Evolutionary conservation across 2,797 vertebrate species (phyloP), one percentile per base, ranked within the genome.

Genomic region (Acanthurus leucopareius): DNA sequence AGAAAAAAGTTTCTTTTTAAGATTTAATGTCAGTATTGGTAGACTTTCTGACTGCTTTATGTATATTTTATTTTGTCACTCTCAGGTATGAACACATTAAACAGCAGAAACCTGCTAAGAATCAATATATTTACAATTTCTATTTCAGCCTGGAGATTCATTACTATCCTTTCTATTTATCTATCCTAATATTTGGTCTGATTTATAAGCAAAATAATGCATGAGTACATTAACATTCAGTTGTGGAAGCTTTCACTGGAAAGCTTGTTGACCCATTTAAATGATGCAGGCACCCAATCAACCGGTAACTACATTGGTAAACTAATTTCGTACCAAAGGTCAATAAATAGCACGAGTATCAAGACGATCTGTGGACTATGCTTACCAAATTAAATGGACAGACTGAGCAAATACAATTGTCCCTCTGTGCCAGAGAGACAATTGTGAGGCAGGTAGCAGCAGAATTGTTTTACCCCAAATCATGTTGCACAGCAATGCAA

Each of bases 381-480:
- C 19, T 69, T 63, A 42, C 16, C 67, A 25, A 25, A 28, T 68
- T 61, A 58, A 53, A 57, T 35, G 14, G 20, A 54, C 19, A 28
- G 22, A 49, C 10, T 59, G 35, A 38, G 32, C 35, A 45, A 42
- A 47, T 32, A 17, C 5, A 22, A 22, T 42, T 49, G 9, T 60
- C 15, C 15, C 9, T 44, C 7, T 71, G 4, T 52, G 19, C 28
- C 38, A 0, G 25, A 56, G 10, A 54, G 28, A 10, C 32, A 38
- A 44, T 20, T 42, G 20, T 10, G 22, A 44, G 48, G 28, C 44
- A 66, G 38, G 45, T 60, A 22, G 40, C 25, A 51, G 17, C 7
- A 16, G 51, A 16, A 51, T 69, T 58, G 35, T 75, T 57, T 72
- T 2, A 69, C 53, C 35, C 68, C 38, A 56, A 32, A 35, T 32